Base-by-base conservation (phyloP, 1,140 invertebrate species). In the Drosophila malerkotliana region DNA sequence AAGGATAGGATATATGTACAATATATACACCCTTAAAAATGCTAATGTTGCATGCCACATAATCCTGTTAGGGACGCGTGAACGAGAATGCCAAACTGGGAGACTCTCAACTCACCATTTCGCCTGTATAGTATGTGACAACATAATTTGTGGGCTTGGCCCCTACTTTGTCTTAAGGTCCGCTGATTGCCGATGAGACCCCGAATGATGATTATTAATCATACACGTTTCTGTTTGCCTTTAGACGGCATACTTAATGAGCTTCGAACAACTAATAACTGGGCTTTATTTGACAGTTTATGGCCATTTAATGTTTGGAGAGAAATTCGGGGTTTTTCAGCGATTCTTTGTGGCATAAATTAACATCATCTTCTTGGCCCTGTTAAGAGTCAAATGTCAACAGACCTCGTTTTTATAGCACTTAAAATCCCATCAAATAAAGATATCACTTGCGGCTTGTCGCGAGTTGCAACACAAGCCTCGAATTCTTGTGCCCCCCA, bases 11-110 rank as follows among this genome's bases (percentile, higher is more conserved):
- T 39, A 56, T 39, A 59, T 39, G 53, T 39, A 26, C 18, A 15
- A 12, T 32, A 45, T 26, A 28, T 28, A 63, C 49, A 63, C 39
- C 57, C 45, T 7, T 28, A 55, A 74, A 76, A 76, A 59, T 61
- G 73, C 68, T 88, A 88, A 88, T 88, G 84, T 89, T 89, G 83
- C 83, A 67, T 88, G 84, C 79, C 68, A 77, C 73, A 77, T 88
- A 83, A 88, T 88, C 84, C 83, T 88, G 84, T 89, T 88, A 89
- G 77, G 64, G 67, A 77, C 68, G 83, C 78, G 75, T 82, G 74
- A 88, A 71, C 74, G 78, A 69, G 71, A 82, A 67, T 55, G 54
- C 57, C 64, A 56, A 57, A 41, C n/a, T 39, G 8, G 21, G 18
- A 14, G 61, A 37, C 63, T 68, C 66, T 59, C 56, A 3, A 21